Percentiles rank a stretch among this genome's conserved stretches.
phyloP scores from a whole-genome alignment of 2,113 vertebrate species.

The Siniperca chuatsi region DNA sequence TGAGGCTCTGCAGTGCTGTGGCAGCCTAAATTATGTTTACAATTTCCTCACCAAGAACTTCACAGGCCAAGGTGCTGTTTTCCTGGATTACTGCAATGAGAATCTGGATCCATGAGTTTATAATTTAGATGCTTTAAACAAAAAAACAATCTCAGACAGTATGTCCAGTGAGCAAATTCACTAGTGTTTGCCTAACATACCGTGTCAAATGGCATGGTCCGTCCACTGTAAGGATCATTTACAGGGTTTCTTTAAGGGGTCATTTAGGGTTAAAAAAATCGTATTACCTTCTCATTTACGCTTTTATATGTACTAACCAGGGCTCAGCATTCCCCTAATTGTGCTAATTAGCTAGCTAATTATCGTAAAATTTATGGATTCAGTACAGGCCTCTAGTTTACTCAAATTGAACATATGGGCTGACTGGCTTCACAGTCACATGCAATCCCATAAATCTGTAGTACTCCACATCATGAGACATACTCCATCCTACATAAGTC shows the following conservation, averaged over 20 bases:
- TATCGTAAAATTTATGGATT: constrained; percentile 53
- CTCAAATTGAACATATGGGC: constrained; percentile 58
- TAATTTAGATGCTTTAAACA: background rate
- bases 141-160: no score
- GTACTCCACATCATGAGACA: constrained; percentile 42
- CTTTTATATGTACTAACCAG: no score
- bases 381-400: constrained; percentile 32
- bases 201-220: no score
- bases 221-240: background rate
- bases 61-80: background rate
- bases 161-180: background rate
- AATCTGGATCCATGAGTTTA: background rate
- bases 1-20: constrained; percentile 40
- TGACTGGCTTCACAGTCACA: constrained; percentile 45
- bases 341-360: constrained; percentile 8
- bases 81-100: background rate
- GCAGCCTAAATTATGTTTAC: constrained; percentile 3
- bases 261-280: no score
- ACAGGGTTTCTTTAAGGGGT: no score
- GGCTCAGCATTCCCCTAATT: no score
- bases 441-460: constrained; percentile 67
- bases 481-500: constrained; percentile 40
- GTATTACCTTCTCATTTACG: no score
- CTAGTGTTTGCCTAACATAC: background rate
- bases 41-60: constrained; percentile 11